Evolutionary conservation across 2,113 vertebrate species (phyloP), one percentile per base, ranked within the genome.

Genomic region (Rostratula benghalensis): DNA sequence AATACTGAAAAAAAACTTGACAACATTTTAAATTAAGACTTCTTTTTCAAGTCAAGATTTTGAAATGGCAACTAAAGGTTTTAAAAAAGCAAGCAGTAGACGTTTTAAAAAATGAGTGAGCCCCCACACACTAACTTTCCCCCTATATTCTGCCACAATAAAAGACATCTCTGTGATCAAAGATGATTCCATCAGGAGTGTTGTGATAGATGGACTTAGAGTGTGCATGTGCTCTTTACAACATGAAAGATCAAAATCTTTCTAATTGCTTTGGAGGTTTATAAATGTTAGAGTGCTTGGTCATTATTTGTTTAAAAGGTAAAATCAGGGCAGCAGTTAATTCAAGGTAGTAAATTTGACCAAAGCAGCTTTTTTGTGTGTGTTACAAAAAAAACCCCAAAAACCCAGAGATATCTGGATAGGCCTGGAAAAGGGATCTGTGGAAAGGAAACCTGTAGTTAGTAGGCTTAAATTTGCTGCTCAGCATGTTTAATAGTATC

Each of bases 21-120:
- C 53, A 88, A 80, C 28, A 85, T 95, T 95, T 93, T 75, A 94
- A 94, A 95, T 91, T 59, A 87, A 71, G 51, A 73, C 27, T 86
- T 83, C 81, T 51, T 95, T 95, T 95, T 45, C 31, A 87, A 90
- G 63, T 70, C 1, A 20, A 61, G 70, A 90, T 93, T 93, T 95
- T 79, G 37, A 95, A 96, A 94, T 86, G 75, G 87, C 83, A 96
- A 86, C 83, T 28, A 92, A 94, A 92, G 67, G 13, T 86, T 96
- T 94, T 88, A 0, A 80, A 94, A 96, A 94, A 96, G 74, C 78
- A 95, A 96, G 56, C 31, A 67, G 50, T 48, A 88, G 75, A 89
- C 5, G 1, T 71, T 94, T 94, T 53, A 48, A 86, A 90, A 94
- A 91, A 85, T n/a, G 53, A 88, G 63, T 68, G 43, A 94, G 69